Evolutionary conservation across 2,113 vertebrate species (phyloP), one percentile per base, ranked within the genome.

Genomic region (Oceanodroma tethys): DNA sequence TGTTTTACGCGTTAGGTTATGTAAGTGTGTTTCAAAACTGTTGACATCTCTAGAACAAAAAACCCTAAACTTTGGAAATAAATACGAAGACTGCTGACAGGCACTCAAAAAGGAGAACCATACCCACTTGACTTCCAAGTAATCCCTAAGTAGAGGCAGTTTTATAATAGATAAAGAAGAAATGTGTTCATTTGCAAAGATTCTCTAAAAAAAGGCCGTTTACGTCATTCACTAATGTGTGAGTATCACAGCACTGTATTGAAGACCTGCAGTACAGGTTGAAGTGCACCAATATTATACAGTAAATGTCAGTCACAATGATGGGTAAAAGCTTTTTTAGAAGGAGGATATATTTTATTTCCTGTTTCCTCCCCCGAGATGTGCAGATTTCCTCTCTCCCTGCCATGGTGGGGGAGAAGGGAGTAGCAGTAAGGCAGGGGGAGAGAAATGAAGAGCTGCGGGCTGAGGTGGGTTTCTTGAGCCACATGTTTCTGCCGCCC

Each of bases 11-110:
- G 7, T 26, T 8, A 9, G 36, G 50, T 50, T 36, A 42, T 7
- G 1, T 71, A 25, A 71, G 29, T 14, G 25, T 21, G 8, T 73
- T 50, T 42, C 36, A 42, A 65, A 66, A 18, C 15, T 17, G 14
- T 18, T 66, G 68, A 52, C 17, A 3, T 58, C 14, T 27, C 59
- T 42, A 32, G 52, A 43, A 30, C 29, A 38, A 48, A 88, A 83
- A 50, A 34, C 3, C 23, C 12, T 19, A 3, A 47, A 29, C 0
- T 3, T 19, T 18, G 43, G 14, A 59, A 38, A 32, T 38, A 38
- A 50, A 32, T 3, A 10, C 4, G 22, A 29, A 23, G n/a, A 7
- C 18, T 0, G 17, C 48, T 40, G 65, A 55, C 8, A 1, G 0
- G 19, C 48, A 3, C 56, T 63, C 19, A 9, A 5, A 45, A 71